phyloP scores from a whole-genome alignment of 2,888 invertebrate genomes.

The Brachylomia viminalis region DNA sequence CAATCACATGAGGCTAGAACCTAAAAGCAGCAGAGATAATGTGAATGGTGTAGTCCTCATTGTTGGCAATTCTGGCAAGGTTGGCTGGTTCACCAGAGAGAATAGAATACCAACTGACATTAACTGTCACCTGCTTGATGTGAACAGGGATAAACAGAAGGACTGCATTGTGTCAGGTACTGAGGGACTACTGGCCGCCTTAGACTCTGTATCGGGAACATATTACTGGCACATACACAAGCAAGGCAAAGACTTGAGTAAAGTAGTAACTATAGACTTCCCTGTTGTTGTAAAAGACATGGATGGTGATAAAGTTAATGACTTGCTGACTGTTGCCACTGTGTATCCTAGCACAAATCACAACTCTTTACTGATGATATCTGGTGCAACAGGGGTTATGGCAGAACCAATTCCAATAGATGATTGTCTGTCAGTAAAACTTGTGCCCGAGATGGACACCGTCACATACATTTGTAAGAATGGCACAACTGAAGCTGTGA shows the following conservation, averaged over 20 bases:
- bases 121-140: constrained; percentile 94
- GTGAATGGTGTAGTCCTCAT: constrained; percentile 93
- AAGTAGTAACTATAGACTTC: constrained; percentile 91
- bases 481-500: constrained; percentile 90
- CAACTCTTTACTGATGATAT: constrained; percentile 92
- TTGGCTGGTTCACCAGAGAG: constrained; percentile 94
- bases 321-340: constrained; percentile 92
- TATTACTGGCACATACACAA: constrained; percentile 91
- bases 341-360: constrained; percentile 88
- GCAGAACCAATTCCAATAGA: constrained; percentile 91
- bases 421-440: constrained; percentile 91
- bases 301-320: constrained; percentile 93
- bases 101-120: constrained; percentile 93
- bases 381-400: constrained; percentile 93
- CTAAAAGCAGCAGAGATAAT: constrained; percentile 85
- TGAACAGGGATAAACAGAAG: constrained; percentile 92
- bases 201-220: constrained; percentile 89
- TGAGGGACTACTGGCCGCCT: constrained; percentile 90
- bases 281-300: constrained; percentile 93
- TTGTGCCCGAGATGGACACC: constrained; percentile 89
- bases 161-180: constrained; percentile 94
- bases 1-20: constrained; percentile 90
- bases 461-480: constrained; percentile 91
- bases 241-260: constrained; percentile 87
- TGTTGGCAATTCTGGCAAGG: constrained; percentile 92